Evolutionary conservation across 2,797 vertebrate genomes (phyloP).

Genomic region (Phaenicophaeus curvirostris): DNA sequence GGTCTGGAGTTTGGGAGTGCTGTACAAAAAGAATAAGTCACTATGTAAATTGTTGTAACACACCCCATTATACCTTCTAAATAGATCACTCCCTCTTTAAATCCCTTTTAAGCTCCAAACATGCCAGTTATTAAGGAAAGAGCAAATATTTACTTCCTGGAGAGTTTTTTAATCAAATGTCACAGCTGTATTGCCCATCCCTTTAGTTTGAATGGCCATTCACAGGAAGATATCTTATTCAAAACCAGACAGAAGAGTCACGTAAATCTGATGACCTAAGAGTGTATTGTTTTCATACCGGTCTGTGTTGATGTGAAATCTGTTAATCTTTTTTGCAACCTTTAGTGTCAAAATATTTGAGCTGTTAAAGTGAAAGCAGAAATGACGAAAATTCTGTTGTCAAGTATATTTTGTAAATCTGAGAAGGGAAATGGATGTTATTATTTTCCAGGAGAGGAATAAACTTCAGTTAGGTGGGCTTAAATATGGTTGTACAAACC

Average conservation of each 20-base stretch:
- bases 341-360: not conserved
- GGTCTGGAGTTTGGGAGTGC: not conserved
- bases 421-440: rapidly evolving
- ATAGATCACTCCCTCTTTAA: not conserved
- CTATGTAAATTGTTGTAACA: not conserved
- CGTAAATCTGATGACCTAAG: not conserved
- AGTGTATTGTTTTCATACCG: not conserved
- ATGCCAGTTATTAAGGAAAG: not conserved
- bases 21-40: not conserved
- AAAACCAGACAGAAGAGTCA: not conserved
- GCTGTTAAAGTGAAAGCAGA: not conserved
- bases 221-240: not conserved
- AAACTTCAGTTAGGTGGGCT: not conserved
- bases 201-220: not conserved
- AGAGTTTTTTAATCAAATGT: not conserved
- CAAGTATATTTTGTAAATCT: rapidly evolving
- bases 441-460: not conserved
- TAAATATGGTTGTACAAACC: not conserved
- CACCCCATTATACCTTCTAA: not conserved
- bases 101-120: not conserved
- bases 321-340: not conserved
- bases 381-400: not conserved
- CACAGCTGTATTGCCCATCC: not conserved
- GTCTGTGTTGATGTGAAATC: not conserved
- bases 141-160: slow-evolving; percentile 13